These are phyloP conservation scores for Eupithecia tripunctaria DNA, from an alignment of 2,888 invertebrate species.

Conservation along the genomic window DNA sequence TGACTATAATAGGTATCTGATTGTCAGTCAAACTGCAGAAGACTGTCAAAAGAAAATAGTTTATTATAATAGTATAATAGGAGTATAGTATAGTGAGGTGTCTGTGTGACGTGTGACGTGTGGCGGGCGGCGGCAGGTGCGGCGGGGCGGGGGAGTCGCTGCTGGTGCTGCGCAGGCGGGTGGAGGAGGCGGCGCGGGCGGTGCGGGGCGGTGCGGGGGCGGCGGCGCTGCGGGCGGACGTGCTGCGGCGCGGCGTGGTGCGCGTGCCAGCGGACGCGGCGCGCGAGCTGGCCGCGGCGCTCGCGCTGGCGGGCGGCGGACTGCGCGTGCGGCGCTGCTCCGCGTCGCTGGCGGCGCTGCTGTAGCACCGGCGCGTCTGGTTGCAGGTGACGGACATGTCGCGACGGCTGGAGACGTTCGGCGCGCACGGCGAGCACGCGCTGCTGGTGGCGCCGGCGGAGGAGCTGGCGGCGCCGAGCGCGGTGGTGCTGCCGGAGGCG, in stretches of 20 bases:
- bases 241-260: slow-evolving; percentile 55
- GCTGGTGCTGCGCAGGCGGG: slow-evolving; percentile 32
- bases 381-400: slow-evolving; percentile 69
- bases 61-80: too few species aligned
- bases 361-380: slow-evolving; percentile 54
- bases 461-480: slow-evolving; percentile 90
- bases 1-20: too few species aligned
- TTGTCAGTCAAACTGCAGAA: too few species aligned
- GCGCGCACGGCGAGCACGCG: slow-evolving; percentile 86
- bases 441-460: slow-evolving; percentile 93
- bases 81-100: too few species aligned
- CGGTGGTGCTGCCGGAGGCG: slow-evolving; percentile 87
- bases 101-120: background rate
- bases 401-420: slow-evolving; percentile 23
- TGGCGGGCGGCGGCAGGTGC: slow-evolving; percentile 28
- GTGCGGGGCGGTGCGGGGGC: slow-evolving; percentile 55
- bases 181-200: slow-evolving; percentile 47
- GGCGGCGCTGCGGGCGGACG: slow-evolving; percentile 49
- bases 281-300: slow-evolving; percentile 33
- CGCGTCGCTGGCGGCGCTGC: slow-evolving; percentile 21
- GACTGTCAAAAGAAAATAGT: too few species aligned
- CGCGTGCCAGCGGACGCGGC: slow-evolving; percentile 26
- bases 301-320: slow-evolving; percentile 28
- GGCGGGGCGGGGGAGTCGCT: slow-evolving; percentile 32
- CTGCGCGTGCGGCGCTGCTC: slow-evolving; percentile 16